phyloP scores from a whole-genome alignment of 2,797 vertebrate genomes.

The Squalus acanthias region DNA sequence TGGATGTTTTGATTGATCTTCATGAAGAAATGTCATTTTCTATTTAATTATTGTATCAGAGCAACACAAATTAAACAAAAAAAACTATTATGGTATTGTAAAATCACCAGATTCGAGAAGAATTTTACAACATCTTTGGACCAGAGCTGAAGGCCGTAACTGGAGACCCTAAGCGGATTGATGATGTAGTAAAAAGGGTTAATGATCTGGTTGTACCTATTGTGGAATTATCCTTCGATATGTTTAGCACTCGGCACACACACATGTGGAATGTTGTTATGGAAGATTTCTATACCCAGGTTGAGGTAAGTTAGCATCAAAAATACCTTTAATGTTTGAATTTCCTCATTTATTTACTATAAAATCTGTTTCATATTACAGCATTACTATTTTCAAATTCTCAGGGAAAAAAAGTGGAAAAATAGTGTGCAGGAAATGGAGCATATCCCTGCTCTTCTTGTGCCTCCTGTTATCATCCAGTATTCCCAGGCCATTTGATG shows the following conservation, averaged over 20 bases:
- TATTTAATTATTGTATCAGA: neutral
- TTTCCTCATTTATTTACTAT: neutral
- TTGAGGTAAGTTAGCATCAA: conserved; percentile 57
- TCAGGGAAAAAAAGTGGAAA: neutral
- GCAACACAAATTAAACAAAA: neutral
- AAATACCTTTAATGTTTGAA: conserved; percentile 25
- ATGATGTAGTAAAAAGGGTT: conserved; percentile 68
- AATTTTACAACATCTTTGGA: conserved; percentile 80
- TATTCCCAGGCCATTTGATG: neutral
- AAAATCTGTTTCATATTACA: neutral
- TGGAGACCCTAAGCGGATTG: conserved; percentile 67
- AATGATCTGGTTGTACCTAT: conserved; percentile 68
- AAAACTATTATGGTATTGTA: neutral
- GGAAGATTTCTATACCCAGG: conserved; percentile 69
- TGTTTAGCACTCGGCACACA: conserved; percentile 64
- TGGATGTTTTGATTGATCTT: neutral
- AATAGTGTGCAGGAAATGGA: neutral
- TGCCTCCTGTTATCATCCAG: neutral
- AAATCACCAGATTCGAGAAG: conserved; percentile 68
- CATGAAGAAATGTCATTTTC: neutral
- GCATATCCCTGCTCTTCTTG: neutral
- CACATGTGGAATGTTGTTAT: conserved; percentile 73
- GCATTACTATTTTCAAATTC: neutral
- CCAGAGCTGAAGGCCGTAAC: conserved; percentile 79
- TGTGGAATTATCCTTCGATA: conserved; percentile 70